Base-by-base conservation (phyloP, 2,113 vertebrate species). In the Hydrolagus affinis region DNA sequence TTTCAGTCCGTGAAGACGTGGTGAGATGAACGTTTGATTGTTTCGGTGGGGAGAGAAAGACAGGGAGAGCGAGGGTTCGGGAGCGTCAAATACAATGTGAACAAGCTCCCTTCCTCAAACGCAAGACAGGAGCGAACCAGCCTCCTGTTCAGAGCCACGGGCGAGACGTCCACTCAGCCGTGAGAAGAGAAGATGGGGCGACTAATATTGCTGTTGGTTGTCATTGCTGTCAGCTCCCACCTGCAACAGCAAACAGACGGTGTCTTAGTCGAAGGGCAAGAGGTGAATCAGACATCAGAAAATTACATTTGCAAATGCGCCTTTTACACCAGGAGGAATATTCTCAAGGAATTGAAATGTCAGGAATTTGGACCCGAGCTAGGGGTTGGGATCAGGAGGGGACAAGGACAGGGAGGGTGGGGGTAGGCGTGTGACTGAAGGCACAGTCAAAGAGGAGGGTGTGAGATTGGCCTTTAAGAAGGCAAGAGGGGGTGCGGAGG, bases 171-270 rank as follows among this genome's bases (percentile, higher is more conserved):
- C 8, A 11, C 17, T 93, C 92, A 95, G 86, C 97, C 98, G 25
- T 99, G 97, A 87, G 97, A 97, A 44, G 97, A 98, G 89, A 97
- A 95, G 70, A 98, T 97, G 86, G 98, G 98, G 19, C 98, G 94
- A 90, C 97, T 99, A 92, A 99, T 99, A 95, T 95, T 99, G 93
- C 98, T 99, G 94, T 99, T 99, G n/a, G 98, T 99, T 9, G 97
- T 99, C 98, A 99, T 99, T 88, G 98, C 98, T 0, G 95, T 94
- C 90, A 99, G 94, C 89, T 99, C 98, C 97, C 97, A 99, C 93
- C 98, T 99, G 90, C 4, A 92, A 90, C 59, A 44, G 17, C 15
- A 59, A 17, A 66, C 3, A 71, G 19, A n/a, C 19, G 8, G 15
- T 44, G 44, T 44, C 44, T 44, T 44, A 44, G 44, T 44, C 44